Base-by-base conservation (phyloP, 1,140 invertebrate genomes). In the Trichoplusia ni region DNA sequence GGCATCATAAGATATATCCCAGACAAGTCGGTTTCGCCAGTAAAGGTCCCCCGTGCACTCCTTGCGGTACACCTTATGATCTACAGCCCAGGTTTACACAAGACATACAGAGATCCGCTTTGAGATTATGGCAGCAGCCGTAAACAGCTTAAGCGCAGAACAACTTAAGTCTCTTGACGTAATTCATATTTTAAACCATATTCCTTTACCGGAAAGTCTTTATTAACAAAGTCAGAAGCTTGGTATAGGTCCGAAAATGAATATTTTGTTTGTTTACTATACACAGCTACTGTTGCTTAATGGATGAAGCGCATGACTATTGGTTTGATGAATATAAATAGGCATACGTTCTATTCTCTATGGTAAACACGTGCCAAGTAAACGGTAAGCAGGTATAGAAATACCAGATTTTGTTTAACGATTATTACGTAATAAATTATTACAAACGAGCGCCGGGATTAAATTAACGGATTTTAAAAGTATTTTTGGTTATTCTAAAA, bases 281-380 rank as follows among this genome's bases (percentile, higher is more conserved):
- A 56, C 67, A 73, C 63, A 66, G 73, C 77, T 76, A 78, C 72
- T 76, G 67, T 69, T 78, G 77, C 62, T 74, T 80, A 77, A 81
- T 76, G 72, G 67, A 79, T 79, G 74, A 76, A 72, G 58, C 64
- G 63, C 64, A 62, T 64, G 64, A 38, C 49, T 66, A 65, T 68
- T 63, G 60, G 60, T 53, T 66, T 62, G 46, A 64, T 67, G 69
- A 69, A 79, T 75, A 74, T 75, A 76, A 79, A 79, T 75, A 76
- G 65, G 38, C 42, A 53, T 58, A 67, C 61, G 29, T 60, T 51
- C 58, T 37, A 40, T 69, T 72, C 72, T 46, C 66, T 25, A 58
- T 59, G 42, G 71, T 67, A 64, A 77, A 75, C 71, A 71, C 62
- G 62, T 67, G 73, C 67, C 58, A 21, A 31, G 38, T 37, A 42